Conservation (phyloP, 2,888 invertebrate genomes). For the Drosophila pseudotalamancana region DNA sequence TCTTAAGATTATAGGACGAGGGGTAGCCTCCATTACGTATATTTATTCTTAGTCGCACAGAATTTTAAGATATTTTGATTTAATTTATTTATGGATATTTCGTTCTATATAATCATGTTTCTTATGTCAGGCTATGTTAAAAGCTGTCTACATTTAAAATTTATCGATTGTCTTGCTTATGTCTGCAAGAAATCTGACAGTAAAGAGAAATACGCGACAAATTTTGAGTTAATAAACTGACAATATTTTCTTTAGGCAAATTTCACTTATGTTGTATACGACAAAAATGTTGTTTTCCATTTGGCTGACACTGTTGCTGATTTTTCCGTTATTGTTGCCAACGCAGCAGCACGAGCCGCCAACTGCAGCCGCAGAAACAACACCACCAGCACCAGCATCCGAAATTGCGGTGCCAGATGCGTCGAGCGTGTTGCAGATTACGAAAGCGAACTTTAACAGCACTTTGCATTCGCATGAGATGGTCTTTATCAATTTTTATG, state of each 20-base stretch:
- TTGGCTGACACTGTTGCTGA: not conserved
- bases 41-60: no score
- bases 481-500: conserved; percentile 62
- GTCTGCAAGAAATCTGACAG: not conserved
- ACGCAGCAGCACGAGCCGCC: not conserved
- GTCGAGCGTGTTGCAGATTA: conserved; percentile 35
- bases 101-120: not conserved
- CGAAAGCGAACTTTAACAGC: conserved; percentile 30
- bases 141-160: not conserved
- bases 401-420: no score
- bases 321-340: not conserved
- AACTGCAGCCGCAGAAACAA: not conserved
- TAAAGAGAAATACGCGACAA: not conserved
- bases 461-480: conserved; percentile 44
- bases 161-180: not conserved
- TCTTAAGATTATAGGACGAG: no score
- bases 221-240: conserved; percentile 1
- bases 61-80: no score
- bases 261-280: not conserved
- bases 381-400: no score
- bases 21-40: no score
- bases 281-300: conserved; percentile 10
- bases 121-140: not conserved
- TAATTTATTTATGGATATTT: not conserved
- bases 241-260: conserved; percentile 6